Base-by-base conservation (phyloP, 2,797 vertebrate species). In the Scarus forsteni region DNA sequence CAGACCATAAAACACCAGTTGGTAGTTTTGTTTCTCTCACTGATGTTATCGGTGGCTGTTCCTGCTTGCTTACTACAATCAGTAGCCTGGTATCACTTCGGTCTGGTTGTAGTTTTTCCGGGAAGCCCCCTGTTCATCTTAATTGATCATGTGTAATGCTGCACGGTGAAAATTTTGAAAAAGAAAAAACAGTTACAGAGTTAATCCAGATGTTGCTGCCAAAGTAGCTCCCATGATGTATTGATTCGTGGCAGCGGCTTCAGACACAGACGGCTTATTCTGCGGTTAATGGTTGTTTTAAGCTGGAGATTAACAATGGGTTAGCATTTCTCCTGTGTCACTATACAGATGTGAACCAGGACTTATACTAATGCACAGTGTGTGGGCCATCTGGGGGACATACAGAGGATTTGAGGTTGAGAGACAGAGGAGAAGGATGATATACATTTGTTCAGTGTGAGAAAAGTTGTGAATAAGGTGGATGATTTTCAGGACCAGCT, bases 231-330 rank as follows among this genome's bases (percentile, higher is more conserved):
- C 59, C 36, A 15, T 62, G 66, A 66, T 81, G 53, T 79, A 88
- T 89, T 69, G 86, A 89, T 91, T 66, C 0, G 15, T 50, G 73
- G 46, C 68, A 49, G 58, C 1, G 0, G 72, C 70, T 69, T 78
- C 58, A 45, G 74, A 73, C 62, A 67, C 64, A 83, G 66, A 65
- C 81, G 88, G 86, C 89, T 89, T 85, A 82, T 76, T 91, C 68
- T 69, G 53, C 64, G 59, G 80, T 77, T 81, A 75, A 90, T 88
- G 72, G 81, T 79, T 69, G 63, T 82, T 85, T 84, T 90, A 91
- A 92, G 36, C 72, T 10, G 19, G 79, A 92, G 90, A 92, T 92
- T 90, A 92, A 92, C 86, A 89, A 85, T 86, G 82, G 83, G 68
- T 75, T 78, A 64, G 63, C 63, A 55, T 87, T 88, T 66, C 75